phyloP scores from a whole-genome alignment of 2,797 vertebrate genomes.

The Delichon dasypus region DNA sequence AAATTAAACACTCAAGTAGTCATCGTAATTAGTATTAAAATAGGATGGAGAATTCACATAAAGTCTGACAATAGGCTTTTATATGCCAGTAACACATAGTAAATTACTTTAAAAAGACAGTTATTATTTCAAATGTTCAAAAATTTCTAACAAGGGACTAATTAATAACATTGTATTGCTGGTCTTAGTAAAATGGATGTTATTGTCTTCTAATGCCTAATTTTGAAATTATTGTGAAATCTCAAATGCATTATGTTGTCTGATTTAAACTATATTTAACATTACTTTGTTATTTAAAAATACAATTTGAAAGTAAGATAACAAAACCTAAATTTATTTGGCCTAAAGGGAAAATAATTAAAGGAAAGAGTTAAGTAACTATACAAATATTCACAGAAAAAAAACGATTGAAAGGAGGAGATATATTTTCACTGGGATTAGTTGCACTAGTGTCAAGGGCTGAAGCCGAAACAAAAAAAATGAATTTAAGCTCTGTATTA shows the following conservation, averaged over 20 bases:
- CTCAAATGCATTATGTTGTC: neutral
- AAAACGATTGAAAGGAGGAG: neutral
- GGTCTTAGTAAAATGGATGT: neutral
- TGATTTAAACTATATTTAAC: neutral
- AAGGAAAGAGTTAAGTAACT: neutral
- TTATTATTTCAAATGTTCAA: conserved; percentile 9
- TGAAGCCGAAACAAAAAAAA: neutral
- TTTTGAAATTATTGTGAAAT: neutral
- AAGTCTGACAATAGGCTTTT: neutral
- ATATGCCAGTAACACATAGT: neutral
- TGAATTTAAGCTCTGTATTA: neutral
- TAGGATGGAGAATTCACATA: neutral
- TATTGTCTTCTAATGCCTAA: neutral
- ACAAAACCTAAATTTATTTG: conserved; percentile 21
- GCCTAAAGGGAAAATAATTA: conserved; percentile 6
- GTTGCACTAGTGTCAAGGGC: neutral
- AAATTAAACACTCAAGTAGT: conserved; percentile 19
- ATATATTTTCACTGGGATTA: conserved; percentile 7
- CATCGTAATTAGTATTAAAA: conserved; percentile 20
- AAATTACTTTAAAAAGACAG: neutral
- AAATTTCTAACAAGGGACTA: neutral
- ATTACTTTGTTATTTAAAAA: conserved; percentile 8
- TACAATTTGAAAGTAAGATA: conserved; percentile 14
- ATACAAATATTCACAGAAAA: neutral
- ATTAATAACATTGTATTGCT: neutral